Conservation (phyloP, 2,888 invertebrate genomes). For the Disparrhopalites patrizii region DNA sequence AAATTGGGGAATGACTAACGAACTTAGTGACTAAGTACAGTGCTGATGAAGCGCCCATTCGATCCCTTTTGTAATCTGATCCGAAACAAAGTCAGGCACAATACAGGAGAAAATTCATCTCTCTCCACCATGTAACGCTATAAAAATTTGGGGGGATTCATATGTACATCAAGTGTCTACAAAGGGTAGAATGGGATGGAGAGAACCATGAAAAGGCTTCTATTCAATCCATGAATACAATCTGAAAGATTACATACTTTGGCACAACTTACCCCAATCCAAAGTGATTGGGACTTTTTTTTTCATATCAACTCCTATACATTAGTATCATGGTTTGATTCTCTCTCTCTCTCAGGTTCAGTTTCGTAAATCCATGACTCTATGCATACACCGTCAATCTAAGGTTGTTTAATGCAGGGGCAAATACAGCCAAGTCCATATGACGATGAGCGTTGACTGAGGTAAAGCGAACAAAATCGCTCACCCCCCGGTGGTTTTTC, state of each 20-base stretch:
- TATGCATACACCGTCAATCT: slow-evolving; percentile 6
- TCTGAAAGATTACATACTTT: slow-evolving; percentile 2
- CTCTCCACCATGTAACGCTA: too few species aligned
- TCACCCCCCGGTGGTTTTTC: slow-evolving; percentile 41
- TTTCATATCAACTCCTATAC: too few species aligned
- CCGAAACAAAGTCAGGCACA: slow-evolving; percentile 13
- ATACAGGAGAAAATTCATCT: slow-evolving; percentile 1
- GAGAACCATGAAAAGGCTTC: neutral
- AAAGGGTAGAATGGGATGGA: neutral
- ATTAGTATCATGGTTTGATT: too few species aligned
- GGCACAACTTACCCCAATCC: slow-evolving; percentile 1
- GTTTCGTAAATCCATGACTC: too few species aligned
- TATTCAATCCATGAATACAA: neutral
- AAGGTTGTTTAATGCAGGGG: slow-evolving; percentile 14
- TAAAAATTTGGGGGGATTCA: too few species aligned
- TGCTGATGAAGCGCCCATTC: slow-evolving; percentile 11
- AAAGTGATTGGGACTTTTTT: neutral
- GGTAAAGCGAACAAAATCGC: slow-evolving; percentile 28
- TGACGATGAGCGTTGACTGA: too few species aligned
- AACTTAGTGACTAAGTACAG: slow-evolving; percentile 19
- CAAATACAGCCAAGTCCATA: too few species aligned
- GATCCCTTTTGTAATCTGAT: slow-evolving; percentile 20
- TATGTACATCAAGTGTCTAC: neutral
- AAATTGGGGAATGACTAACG: slow-evolving; percentile 24
- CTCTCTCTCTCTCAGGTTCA: too few species aligned